Evolutionary conservation across 2,797 vertebrate species (phyloP), one percentile per base, ranked within the genome.

Genomic region (Oreortyx pictus): DNA sequence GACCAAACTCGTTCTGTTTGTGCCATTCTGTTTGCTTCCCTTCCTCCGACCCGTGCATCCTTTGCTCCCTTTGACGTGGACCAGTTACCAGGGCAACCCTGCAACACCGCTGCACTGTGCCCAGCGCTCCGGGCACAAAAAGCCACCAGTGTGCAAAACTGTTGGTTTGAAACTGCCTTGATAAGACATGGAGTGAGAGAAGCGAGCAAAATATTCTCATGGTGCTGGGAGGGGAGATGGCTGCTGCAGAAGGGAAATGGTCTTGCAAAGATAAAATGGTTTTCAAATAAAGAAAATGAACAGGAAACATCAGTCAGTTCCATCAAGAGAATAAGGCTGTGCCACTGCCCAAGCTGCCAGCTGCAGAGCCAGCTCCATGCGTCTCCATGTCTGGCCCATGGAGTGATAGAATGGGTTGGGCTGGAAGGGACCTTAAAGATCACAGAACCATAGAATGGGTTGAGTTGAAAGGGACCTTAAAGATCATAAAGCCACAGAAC

Each of bases 51-150:
- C 43, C 24, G 11, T 31, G 35, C 37, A 14, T 15, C 29, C 2
- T 13, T 37, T 29, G 67, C 77, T 86, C 76, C 82, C 35, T 35
- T 37, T 89, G 84, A 94, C 64, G 87, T 62, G 81, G 18, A 46
- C 8, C 67, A 44, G 96, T 93, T 93, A 75, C 94, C 75, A 41
- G 78, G 94, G 90, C 88, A 94, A 96, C 96, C 64, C 9, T 12
- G 49, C 60, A 61, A 39, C 37, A 41, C 39, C 52, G 17, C 39
- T 6, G 37, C 23, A 54, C 52, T 35, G 35, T 25, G 46, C 66
- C 18, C n/a, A 18, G 23, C 44, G 46, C 66, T 25, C n/a, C 9
- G 24, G 52, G 52, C 52, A 6, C 0, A 24, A 4, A 22, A 62
- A 49, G 10, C 33, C 13, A 6, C 46, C 27, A 35, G 2, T 1